These are phyloP conservation scores for Zaprionus kolodkinae DNA, from an alignment of 1,140 invertebrate genomes.

Conservation along the genomic window DNA sequence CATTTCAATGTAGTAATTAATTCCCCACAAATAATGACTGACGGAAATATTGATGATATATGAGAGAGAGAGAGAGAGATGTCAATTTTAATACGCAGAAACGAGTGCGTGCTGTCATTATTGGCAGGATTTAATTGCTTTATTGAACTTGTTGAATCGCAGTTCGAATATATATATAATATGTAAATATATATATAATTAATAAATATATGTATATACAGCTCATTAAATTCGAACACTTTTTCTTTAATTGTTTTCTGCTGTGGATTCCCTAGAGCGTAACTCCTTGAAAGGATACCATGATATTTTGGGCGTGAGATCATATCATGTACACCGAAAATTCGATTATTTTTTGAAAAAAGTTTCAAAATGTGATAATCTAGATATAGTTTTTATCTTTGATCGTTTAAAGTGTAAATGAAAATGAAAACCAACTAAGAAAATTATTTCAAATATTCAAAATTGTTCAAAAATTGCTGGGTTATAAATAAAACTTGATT, in stretches of 20 bases:
- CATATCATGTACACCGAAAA: too few relatives aligned
- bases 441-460: background rate
- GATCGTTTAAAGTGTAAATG: background rate
- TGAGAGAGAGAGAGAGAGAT: background rate
- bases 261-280: background rate
- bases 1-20: background rate
- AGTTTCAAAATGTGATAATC: too few relatives aligned
- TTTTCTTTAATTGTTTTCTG: background rate
- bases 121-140: constrained; percentile 1
- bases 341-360: too few relatives aligned
- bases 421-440: background rate
- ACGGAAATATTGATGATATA: background rate
- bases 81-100: background rate
- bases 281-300: background rate
- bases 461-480: constrained; percentile 16
- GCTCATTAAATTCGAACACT: background rate
- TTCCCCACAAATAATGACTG: background rate
- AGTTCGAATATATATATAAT: too few relatives aligned
- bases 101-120: background rate
- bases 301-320: too few relatives aligned
- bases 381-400: too few relatives aligned
- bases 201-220: background rate
- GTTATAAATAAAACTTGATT: constrained; percentile 21
- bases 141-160: background rate
- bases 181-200: background rate